These are phyloP conservation scores for Metopia argyrocephala DNA, from an alignment of 2,888 invertebrate species.

Conservation along the genomic window DNA sequence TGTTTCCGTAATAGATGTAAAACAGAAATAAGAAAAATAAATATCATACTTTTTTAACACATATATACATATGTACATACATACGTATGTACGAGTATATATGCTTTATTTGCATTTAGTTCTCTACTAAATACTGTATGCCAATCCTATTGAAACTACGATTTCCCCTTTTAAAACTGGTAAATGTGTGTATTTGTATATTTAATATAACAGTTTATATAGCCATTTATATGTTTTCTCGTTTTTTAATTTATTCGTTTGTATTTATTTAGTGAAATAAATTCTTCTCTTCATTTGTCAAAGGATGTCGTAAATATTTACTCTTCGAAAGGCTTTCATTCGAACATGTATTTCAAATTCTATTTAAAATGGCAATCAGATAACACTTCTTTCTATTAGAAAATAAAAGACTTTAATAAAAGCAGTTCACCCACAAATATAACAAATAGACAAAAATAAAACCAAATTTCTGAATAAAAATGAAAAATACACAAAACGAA, in stretches of 20 bases:
- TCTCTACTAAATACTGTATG: constrained; percentile 14
- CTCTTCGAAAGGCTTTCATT: constrained; percentile 54
- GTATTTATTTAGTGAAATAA: constrained; percentile 61
- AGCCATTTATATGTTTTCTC: neutral
- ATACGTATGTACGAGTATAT: neutral
- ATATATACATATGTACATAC: neutral
- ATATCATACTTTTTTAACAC: neutral
- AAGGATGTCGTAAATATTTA: constrained; percentile 63
- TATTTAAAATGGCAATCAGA: constrained; percentile 61
- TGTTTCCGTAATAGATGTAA: too few species aligned
- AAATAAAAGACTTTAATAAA: constrained; percentile 54
- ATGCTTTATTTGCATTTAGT: neutral
- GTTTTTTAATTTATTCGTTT: constrained; percentile 20
- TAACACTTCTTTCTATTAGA: constrained; percentile 59
- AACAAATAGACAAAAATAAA: neutral
- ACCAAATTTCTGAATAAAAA: constrained; percentile 19
- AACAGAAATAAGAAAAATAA: neutral
- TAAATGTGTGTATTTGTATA: too few species aligned
- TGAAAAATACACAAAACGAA: constrained; percentile 15
- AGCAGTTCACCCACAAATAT: constrained; percentile 51
- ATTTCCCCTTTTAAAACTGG: too few species aligned
- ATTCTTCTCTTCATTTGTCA: constrained; percentile 63
- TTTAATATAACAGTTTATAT: too few species aligned
- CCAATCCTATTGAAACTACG: constrained; percentile 30
- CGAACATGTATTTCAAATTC: constrained; percentile 44